A percentile compares a stretch with the other conserved stretches of the same genome.
phyloP scores from a whole-genome alignment of 2,888 invertebrate species.

The Synanthedon vespiformis region DNA sequence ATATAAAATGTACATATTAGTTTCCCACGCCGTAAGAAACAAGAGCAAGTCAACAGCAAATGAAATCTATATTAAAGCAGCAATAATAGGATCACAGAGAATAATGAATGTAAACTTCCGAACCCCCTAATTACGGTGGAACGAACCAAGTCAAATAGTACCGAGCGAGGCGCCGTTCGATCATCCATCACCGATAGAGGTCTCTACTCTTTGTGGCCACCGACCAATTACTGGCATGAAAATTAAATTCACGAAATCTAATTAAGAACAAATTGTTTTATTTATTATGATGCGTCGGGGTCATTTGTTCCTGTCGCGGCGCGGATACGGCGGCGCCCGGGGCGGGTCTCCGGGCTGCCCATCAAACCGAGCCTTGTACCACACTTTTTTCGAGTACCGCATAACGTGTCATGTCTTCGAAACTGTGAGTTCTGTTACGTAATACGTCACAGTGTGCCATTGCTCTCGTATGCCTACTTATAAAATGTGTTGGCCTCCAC shows the following conservation, averaged over 20 bases:
- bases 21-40: slow-evolving; percentile 16
- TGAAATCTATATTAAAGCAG: slow-evolving; percentile 61
- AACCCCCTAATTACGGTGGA: slow-evolving; percentile 58
- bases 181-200: slow-evolving; percentile 68
- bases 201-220: slow-evolving; percentile 60
- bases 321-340: slow-evolving; percentile 52
- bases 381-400: slow-evolving; percentile 27
- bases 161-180: slow-evolving; percentile 58
- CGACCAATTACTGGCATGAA: slow-evolving; percentile 70
- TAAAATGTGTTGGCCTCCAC: too few relatives aligned
- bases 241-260: slow-evolving; percentile 72
- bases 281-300: slow-evolving; percentile 69
- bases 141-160: slow-evolving; percentile 59
- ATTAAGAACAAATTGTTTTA: slow-evolving; percentile 72
- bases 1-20: not conserved
- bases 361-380: slow-evolving; percentile 11
- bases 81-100: slow-evolving; percentile 52
- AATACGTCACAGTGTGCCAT: slow-evolving; percentile 4
- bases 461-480: not conserved
- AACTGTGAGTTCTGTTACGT: slow-evolving; percentile 13
- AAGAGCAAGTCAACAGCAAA: slow-evolving; percentile 32
- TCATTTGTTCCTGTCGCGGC: slow-evolving; percentile 65
- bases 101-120: slow-evolving; percentile 65
- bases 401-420: not conserved
- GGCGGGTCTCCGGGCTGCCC: slow-evolving; percentile 42